Conservation (phyloP, 2,888 invertebrate genomes). For the Callosobruchus maculatus region DNA sequence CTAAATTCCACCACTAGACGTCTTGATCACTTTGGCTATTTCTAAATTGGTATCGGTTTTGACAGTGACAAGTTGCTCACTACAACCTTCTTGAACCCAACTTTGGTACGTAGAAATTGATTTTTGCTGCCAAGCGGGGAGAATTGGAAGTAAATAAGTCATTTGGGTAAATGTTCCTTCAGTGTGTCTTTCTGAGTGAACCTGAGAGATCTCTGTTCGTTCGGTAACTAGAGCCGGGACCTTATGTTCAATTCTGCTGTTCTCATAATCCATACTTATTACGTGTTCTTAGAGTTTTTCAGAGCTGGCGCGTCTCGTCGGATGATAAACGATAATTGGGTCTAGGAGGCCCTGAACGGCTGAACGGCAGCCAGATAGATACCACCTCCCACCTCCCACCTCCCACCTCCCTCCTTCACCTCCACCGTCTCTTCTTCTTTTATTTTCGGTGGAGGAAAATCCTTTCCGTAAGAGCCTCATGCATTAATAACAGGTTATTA, state of each 20-base stretch:
- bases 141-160: too few species aligned
- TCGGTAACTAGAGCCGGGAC: conserved; percentile 15
- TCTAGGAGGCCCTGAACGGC: conserved; percentile 24
- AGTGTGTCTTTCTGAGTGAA: background rate
- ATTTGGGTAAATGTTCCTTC: too few species aligned
- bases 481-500: background rate
- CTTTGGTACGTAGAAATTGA: too few species aligned
- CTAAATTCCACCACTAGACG: too few species aligned
- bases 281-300: conserved; percentile 47
- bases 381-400: background rate
- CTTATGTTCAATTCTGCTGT: conserved; percentile 41
- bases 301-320: conserved; percentile 32
- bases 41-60: too few species aligned
- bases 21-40: too few species aligned
- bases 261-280: conserved; percentile 50
- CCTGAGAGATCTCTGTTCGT: background rate
- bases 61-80: too few species aligned
- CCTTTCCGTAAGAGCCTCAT: background rate
- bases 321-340: conserved; percentile 50
- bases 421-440: background rate
- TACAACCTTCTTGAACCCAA: too few species aligned
- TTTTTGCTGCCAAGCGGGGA: too few species aligned
- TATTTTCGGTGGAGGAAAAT: background rate
- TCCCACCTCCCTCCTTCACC: background rate
- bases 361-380: background rate